phyloP scores from a whole-genome alignment of 2,113 vertebrate genomes.

The Pedetes capensis region DNA sequence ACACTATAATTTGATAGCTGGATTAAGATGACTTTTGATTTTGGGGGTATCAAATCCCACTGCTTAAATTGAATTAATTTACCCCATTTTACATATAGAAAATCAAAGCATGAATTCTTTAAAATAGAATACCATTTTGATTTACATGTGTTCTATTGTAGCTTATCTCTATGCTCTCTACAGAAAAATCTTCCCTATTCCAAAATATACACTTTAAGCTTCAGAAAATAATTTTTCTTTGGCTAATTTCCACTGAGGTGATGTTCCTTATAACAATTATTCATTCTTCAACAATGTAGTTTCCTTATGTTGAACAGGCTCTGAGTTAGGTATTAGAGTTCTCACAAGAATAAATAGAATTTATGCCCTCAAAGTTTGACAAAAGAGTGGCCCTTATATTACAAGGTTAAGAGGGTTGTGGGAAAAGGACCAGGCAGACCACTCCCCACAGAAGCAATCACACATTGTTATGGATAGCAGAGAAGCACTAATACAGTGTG shows the following conservation, averaged over 20 bases:
- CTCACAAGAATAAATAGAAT: neutral
- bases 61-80: neutral
- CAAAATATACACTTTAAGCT: neutral
- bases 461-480: too few species aligned
- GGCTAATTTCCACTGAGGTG: neutral
- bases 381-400: neutral
- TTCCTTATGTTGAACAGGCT: neutral
- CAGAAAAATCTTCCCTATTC: neutral
- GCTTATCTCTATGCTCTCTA: neutral
- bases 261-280: neutral
- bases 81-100: neutral
- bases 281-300: neutral
- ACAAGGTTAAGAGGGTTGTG: too few species aligned
- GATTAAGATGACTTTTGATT: neutral
- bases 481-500: too few species aligned
- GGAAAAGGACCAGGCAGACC: too few species aligned
- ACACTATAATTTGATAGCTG: neutral
- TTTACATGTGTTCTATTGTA: fast-evolving
- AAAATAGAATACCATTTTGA: neutral
- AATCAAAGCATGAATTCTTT: neutral
- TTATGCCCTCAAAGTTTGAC: neutral
- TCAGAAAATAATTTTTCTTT: neutral
- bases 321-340: neutral
- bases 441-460: too few species aligned
- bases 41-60: neutral